A percentile compares a stretch with the other conserved stretches of the same genome.
Evolutionary conservation across 1,140 invertebrate genomes (phyloP).

Genomic region (Zaprionus vittiger): DNA sequence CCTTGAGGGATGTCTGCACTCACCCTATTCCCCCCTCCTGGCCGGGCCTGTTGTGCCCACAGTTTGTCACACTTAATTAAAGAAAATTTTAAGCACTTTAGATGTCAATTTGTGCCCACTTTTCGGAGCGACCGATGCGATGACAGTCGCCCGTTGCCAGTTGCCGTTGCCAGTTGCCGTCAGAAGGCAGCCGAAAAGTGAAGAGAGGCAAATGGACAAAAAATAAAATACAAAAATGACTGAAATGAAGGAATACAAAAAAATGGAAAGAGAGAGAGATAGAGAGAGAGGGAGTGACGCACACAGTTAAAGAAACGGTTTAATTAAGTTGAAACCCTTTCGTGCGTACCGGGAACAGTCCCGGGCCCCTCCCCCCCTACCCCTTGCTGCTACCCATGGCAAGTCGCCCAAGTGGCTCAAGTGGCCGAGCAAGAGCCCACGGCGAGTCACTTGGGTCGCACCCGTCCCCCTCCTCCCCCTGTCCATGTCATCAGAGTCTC

Average conservation of each 20-base stretch:
- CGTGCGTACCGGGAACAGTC: conserved; percentile 66
- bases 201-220: conserved; percentile 18
- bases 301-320: conserved; percentile 63
- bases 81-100: conserved; percentile 83
- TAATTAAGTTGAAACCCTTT: conserved; percentile 84
- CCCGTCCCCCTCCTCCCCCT: conserved; percentile 7
- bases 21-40: background rate
- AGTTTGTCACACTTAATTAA: conserved; percentile 83
- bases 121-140: conserved; percentile 61
- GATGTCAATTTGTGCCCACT: conserved; percentile 81
- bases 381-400: conserved; percentile 11
- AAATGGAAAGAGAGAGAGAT: conserved; percentile 11
- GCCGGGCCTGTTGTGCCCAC: conserved; percentile 48
- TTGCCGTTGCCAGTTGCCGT: conserved; percentile 32
- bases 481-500: background rate
- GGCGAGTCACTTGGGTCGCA: conserved; percentile 46
- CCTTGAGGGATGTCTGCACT: conserved; percentile 8
- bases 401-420: conserved; percentile 62
- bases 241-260: conserved; percentile 35
- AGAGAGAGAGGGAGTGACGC: conserved; percentile 27
- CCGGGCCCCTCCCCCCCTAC: background rate
- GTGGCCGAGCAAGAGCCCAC: conserved; percentile 48
- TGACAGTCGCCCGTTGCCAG: conserved; percentile 71
- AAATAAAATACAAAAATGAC: conserved; percentile 11
- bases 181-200: conserved; percentile 45